phyloP scores from a whole-genome alignment of 35 echinoderm and acorn worm genomes.

The Ptychodera flava region DNA sequence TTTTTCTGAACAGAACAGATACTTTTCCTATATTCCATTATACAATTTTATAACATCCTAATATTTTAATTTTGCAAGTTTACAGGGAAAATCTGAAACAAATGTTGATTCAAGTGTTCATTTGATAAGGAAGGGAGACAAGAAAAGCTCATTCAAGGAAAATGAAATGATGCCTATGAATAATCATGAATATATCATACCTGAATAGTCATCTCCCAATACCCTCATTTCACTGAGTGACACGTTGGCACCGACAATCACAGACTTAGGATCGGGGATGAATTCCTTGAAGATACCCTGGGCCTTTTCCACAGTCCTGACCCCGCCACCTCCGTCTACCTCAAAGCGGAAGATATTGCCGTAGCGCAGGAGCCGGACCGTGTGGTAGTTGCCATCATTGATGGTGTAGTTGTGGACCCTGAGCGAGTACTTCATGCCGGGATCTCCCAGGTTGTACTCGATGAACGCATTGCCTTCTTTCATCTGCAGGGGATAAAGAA shows the following conservation, averaged over 20 bases:
- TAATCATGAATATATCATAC: no score
- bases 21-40: no score
- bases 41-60: no score
- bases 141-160: no score
- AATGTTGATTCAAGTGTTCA: no score
- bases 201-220: no score
- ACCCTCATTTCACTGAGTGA: no score
- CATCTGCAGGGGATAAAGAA: not conserved
- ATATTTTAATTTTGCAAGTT: no score
- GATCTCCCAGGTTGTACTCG: slow-evolving; percentile 60
- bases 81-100: no score
- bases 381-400: slow-evolving; percentile 79
- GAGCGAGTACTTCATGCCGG: slow-evolving; percentile 13
- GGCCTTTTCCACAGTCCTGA: slow-evolving; percentile 66
- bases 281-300: slow-evolving; percentile 54
- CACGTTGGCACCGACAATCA: slow-evolving; percentile 66
- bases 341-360: slow-evolving; percentile 72
- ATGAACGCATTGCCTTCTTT: not conserved
- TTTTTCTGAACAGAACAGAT: no score
- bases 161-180: no score
- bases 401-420: slow-evolving; percentile 64
- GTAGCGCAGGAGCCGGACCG: slow-evolving; percentile 64
- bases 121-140: no score
- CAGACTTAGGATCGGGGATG: slow-evolving; percentile 31
- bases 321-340: slow-evolving; percentile 88